Conservation (phyloP, 2,113 vertebrate genomes). For the Plectropomus leopardus region DNA sequence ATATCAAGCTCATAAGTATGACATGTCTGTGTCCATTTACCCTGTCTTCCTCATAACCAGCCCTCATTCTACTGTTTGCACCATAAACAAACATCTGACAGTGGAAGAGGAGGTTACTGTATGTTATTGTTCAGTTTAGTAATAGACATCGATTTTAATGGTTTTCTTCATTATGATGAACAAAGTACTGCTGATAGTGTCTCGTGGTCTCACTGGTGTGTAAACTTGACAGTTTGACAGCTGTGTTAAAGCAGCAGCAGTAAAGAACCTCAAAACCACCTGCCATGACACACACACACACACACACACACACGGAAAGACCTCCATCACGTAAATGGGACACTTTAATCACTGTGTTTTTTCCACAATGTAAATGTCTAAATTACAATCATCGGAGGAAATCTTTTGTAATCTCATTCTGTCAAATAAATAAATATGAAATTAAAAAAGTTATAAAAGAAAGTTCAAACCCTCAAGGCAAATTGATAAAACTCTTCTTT, state of each 20-base stretch:
- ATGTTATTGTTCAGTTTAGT: not conserved
- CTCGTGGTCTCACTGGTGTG: not conserved
- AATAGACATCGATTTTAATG: not conserved
- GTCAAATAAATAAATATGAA: not conserved
- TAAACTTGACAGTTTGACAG: not conserved
- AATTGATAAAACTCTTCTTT: not conserved
- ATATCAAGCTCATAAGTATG: not conserved
- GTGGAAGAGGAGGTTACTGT: not conserved
- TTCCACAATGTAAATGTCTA: slow-evolving; percentile 28
- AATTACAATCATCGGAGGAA: not conserved
- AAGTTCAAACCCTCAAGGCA: not conserved
- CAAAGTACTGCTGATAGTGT: not conserved
- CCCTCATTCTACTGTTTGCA: not conserved
- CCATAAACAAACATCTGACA: not conserved
- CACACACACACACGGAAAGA: slow-evolving; percentile 63
- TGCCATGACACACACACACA: slow-evolving; percentile 46
- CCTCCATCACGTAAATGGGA: slow-evolving; percentile 27
- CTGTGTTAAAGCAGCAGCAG: not conserved
- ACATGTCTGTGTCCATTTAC: not conserved
- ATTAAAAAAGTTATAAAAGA: not conserved
- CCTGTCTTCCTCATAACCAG: not conserved
- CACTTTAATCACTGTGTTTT: slow-evolving; percentile 32
- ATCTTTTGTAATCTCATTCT: not conserved
- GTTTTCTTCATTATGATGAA: not conserved
- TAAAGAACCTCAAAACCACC: slow-evolving; percentile 51